These are phyloP conservation scores for Spongia lamella DNA, from an alignment of 37 sponge, comb jelly and placozoan species.

Conservation along the genomic window DNA sequence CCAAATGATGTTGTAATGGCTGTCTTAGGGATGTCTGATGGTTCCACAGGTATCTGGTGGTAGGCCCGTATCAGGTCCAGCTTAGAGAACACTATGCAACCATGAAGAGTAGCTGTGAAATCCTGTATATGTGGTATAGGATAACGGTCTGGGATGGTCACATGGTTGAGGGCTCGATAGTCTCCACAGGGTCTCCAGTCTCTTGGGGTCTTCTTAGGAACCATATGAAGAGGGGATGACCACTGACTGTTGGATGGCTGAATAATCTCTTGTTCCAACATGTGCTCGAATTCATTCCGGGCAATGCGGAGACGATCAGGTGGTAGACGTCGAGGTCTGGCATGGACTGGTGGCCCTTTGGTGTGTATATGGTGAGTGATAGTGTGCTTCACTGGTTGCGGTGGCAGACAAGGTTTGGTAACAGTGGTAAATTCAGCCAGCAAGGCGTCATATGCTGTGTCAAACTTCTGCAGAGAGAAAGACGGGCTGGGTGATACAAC, in stretches of 20 bases:
- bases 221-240: slow-evolving; percentile 51
- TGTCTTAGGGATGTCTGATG: slow-evolving; percentile 48
- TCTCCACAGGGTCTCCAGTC: slow-evolving; percentile 72
- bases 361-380: slow-evolving; percentile 46
- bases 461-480: background rate
- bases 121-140: slow-evolving; percentile 66
- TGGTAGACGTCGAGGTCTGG: slow-evolving; percentile 39
- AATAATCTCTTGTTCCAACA: slow-evolving; percentile 51
- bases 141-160: slow-evolving; percentile 48
- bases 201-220: slow-evolving; percentile 40
- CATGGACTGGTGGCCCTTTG: slow-evolving; percentile 46
- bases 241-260: slow-evolving; percentile 42
- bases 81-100: slow-evolving; percentile 42
- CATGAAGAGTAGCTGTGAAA: slow-evolving; percentile 41
- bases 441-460: background rate
- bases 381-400: slow-evolving; percentile 2
- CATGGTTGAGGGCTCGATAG: slow-evolving; percentile 53
- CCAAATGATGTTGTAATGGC: slow-evolving; percentile 63
- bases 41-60: slow-evolving; percentile 59
- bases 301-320: slow-evolving; percentile 35
- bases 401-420: background rate
- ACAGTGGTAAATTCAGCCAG: slow-evolving; percentile 24
- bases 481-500: background rate
- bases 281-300: slow-evolving; percentile 41
- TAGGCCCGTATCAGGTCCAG: slow-evolving; percentile 49